These are phyloP conservation scores for Mobula birostris DNA, from an alignment of 2,113 vertebrate species.

Conservation along the genomic window DNA sequence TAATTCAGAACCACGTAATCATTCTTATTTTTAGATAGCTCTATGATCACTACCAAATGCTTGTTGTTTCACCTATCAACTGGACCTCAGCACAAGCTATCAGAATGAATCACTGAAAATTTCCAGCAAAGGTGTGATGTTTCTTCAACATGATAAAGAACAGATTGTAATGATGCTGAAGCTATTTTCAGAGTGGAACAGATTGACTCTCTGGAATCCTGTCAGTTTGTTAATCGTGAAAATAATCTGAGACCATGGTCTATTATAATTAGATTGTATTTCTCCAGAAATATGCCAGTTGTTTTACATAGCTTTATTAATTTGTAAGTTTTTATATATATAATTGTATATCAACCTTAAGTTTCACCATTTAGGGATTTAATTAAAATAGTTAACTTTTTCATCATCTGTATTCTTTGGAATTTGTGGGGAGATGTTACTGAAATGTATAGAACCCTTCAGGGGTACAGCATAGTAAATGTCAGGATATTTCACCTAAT, in stretches of 20 bases:
- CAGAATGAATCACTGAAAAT: slow-evolving; percentile 20
- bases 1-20: not conserved
- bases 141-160: not conserved
- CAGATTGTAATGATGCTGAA: not conserved
- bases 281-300: not conserved
- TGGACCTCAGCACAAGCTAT: not conserved
- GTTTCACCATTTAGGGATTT: not conserved
- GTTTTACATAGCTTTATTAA: not conserved
- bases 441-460: too few relatives aligned
- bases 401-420: not conserved
- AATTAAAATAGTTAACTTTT: not conserved
- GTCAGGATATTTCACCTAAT: too few relatives aligned
- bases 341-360: too few relatives aligned
- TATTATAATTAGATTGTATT: not conserved
- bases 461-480: too few relatives aligned
- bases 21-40: slow-evolving; percentile 11
- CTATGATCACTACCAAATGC: not conserved
- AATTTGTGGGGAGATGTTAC: too few relatives aligned
- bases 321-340: not conserved
- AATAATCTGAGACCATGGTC: not conserved
- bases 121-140: slow-evolving; percentile 23
- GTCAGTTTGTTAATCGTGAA: not conserved
- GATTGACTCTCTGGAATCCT: not conserved
- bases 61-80: not conserved
- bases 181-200: not conserved